Percentiles rank a stretch among this genome's conserved stretches.
Conservation (phyloP, 2,888 invertebrate genomes). For the Neelides folsomi region DNA sequence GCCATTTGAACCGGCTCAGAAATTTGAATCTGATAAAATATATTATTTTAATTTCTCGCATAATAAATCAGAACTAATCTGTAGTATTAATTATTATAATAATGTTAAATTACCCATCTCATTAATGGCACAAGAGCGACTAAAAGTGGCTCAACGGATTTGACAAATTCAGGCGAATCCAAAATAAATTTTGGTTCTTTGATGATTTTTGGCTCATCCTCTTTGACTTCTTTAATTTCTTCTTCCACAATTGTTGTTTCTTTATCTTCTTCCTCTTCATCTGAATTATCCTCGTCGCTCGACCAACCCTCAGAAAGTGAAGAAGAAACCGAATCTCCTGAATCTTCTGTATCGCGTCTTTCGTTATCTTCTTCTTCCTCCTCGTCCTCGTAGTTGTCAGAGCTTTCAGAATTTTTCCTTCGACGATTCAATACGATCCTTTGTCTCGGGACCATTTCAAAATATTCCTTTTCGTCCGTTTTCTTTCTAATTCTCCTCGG, state of each 20-base stretch:
- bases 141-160: constrained; percentile 13
- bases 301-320: no score
- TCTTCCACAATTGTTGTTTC: background rate
- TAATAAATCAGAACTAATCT: no score
- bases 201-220: no score
- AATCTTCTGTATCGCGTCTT: background rate
- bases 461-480: background rate
- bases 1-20: no score
- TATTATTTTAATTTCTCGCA: no score
- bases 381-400: background rate
- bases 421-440: background rate
- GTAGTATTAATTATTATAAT: no score
- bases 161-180: background rate
- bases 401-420: background rate
- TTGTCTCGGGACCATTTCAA: background rate
- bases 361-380: background rate
- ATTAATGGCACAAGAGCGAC: constrained; percentile 25
- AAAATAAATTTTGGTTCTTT: no score
- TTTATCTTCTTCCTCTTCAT: no score
- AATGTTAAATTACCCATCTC: constrained; percentile 17
- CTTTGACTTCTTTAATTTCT: background rate
- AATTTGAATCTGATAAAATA: no score
- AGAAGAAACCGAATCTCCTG: background rate
- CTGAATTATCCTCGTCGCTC: no score
- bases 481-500: background rate